phyloP scores from a whole-genome alignment of 2,888 invertebrate genomes.

The Drosophila dives region DNA sequence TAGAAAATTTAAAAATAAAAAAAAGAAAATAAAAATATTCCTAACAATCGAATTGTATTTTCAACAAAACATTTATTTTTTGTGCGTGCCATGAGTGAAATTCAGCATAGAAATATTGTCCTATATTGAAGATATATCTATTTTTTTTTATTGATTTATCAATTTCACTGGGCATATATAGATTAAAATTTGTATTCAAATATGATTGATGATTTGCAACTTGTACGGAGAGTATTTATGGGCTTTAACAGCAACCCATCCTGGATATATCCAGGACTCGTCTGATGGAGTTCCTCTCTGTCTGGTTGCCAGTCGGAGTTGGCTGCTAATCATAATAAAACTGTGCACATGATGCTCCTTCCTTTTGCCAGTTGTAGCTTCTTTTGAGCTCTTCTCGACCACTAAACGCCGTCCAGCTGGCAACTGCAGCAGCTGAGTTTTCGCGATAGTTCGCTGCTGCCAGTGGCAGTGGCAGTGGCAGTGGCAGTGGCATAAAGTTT shows the following conservation, averaged over 20 bases:
- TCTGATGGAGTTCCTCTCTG: background rate
- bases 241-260: background rate
- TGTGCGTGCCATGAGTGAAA: background rate
- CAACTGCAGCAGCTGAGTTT: slow-evolving; percentile 1
- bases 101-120: background rate
- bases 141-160: background rate
- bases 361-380: slow-evolving; percentile 5
- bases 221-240: background rate
- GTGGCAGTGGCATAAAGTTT: slow-evolving; percentile 22
- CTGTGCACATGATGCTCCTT: background rate
- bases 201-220: background rate
- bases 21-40: background rate
- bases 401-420: slow-evolving; percentile 9
- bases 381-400: slow-evolving; percentile 1
- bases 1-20: background rate
- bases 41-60: background rate
- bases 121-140: background rate
- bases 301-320: background rate
- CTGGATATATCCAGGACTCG: too few species aligned
- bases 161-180: background rate
- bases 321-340: slow-evolving; percentile 15
- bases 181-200: background rate
- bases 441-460: background rate
- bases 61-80: background rate
- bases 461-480: slow-evolving; percentile 6